Evolutionary conservation across 64 coral and sea anemone species (phyloP).

Genomic region (Porites australiensis): DNA sequence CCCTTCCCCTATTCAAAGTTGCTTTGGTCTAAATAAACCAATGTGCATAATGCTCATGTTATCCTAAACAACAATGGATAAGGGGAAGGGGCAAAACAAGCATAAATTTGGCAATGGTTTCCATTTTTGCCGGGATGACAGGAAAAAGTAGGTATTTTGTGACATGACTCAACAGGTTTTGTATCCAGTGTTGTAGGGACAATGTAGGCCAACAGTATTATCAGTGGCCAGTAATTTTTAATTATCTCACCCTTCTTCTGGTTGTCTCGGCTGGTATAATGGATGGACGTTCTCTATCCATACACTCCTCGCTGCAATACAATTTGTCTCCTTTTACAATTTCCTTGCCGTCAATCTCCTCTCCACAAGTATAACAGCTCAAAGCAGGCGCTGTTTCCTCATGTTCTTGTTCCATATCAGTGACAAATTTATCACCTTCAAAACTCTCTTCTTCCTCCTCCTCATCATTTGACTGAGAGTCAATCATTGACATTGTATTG

Average conservation of each 20-base stretch:
- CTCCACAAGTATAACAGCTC: slow-evolving; percentile 71
- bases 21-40: too few relatives aligned
- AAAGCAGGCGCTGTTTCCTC: slow-evolving; percentile 29
- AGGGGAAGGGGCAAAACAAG: too few relatives aligned
- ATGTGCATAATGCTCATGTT: too few relatives aligned
- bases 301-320: slow-evolving; percentile 90
- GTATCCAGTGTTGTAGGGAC: too few relatives aligned
- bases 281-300: slow-evolving; percentile 50
- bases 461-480: neutral
- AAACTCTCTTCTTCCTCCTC: slow-evolving; percentile 22
- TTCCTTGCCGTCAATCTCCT: slow-evolving; percentile 71
- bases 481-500: too few relatives aligned
- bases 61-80: too few relatives aligned
- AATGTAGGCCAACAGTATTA: too few relatives aligned
- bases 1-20: too few relatives aligned
- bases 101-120: too few relatives aligned
- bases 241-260: slow-evolving; percentile 57
- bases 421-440: neutral
- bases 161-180: neutral
- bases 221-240: too few relatives aligned
- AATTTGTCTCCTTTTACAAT: slow-evolving; percentile 71
- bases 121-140: too few relatives aligned
- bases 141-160: neutral
- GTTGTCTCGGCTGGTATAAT: neutral
- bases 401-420: neutral